These are phyloP conservation scores for Uropsilus gracilis DNA, from an alignment of 2,113 vertebrate species.

Conservation along the genomic window DNA sequence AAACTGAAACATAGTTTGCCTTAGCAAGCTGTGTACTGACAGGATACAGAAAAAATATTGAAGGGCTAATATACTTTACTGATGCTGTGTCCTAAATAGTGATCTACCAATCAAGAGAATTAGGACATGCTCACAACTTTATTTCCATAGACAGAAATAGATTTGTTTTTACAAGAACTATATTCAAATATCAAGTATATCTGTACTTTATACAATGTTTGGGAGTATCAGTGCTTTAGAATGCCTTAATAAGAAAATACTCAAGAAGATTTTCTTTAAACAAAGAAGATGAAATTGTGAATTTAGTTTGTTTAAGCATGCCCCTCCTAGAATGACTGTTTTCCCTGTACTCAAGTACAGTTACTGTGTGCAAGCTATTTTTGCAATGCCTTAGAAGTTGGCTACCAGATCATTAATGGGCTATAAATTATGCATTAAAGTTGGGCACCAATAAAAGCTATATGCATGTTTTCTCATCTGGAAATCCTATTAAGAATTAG, in stretches of 20 bases:
- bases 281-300: not conserved
- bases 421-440: conserved; percentile 72
- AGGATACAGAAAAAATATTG: not conserved
- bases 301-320: not conserved
- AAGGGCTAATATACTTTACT: not conserved
- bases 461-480: conserved; percentile 34
- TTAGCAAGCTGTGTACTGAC: conserved; percentile 26
- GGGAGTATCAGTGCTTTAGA: not conserved
- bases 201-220: not conserved
- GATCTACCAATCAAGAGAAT: not conserved
- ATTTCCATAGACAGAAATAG: not conserved
- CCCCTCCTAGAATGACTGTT: not conserved
- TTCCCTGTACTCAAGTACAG: not conserved
- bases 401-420: conserved; percentile 67
- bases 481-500: conserved; percentile 66
- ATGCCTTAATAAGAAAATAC: not conserved
- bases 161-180: conserved; percentile 36
- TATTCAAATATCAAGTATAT: conserved; percentile 52
- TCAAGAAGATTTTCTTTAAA: conserved; percentile 23
- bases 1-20: conserved; percentile 13
- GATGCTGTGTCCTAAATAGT: not conserved
- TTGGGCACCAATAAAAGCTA: not conserved
- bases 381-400: conserved; percentile 18
- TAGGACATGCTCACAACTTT: not conserved
- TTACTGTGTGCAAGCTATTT: conserved; percentile 47